Percentiles rank a stretch among this genome's conserved stretches.
These are phyloP conservation scores for Spheniscus mendiculus DNA, from an alignment of 2,113 vertebrate species.

Conservation along the genomic window DNA sequence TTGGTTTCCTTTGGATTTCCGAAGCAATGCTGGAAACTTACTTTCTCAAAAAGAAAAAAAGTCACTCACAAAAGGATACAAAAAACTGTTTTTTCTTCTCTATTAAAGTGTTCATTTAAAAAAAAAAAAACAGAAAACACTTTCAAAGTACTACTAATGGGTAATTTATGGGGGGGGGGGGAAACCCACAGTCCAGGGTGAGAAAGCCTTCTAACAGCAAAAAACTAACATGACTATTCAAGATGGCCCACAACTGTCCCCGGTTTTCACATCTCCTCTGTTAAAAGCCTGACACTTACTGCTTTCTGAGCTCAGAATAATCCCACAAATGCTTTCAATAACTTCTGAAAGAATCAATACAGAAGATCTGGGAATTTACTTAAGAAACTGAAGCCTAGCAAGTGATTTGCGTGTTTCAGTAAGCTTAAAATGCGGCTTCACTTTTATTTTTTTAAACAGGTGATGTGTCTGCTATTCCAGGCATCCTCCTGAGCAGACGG, in stretches of 20 bases:
- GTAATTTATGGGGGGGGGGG: not conserved
- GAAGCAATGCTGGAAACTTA: not conserved
- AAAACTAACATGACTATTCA: not conserved
- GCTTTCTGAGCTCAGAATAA: not conserved
- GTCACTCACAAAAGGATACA: not conserved
- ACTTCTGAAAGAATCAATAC: not conserved
- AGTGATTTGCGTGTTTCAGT: not conserved
- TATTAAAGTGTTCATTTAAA: not conserved
- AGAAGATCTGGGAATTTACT: not conserved
- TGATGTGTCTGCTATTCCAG: not conserved
- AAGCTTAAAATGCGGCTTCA: not conserved
- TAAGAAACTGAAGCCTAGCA: not conserved
- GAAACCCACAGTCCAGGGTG: rapidly evolving
- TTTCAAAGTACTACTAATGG: not conserved
- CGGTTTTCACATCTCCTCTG: not conserved
- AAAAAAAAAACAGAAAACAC: not conserved
- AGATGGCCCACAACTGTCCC: not conserved
- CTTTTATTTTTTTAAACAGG: not conserved
- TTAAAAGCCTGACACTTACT: not conserved
- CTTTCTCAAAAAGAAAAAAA: not conserved
- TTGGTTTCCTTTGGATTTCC: not conserved
- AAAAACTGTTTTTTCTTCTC: not conserved
- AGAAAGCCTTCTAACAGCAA: not conserved
- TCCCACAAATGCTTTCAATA: not conserved
- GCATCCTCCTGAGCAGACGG: not conserved